Base-by-base conservation (phyloP, 2,888 invertebrate species). In the Drosophila antonietae region DNA sequence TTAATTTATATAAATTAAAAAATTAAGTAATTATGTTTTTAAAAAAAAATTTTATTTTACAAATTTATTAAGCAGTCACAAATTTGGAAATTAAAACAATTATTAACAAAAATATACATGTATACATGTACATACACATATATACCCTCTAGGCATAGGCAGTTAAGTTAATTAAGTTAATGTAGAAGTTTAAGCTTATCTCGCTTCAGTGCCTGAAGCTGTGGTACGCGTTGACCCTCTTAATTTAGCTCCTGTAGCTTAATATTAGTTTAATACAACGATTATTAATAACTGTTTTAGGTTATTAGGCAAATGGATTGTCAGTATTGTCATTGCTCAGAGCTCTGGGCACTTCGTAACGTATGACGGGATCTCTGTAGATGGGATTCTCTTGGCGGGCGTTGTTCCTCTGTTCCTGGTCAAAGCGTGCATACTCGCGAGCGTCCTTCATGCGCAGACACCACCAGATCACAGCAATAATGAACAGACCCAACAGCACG, bases 331-430 rank as follows among this genome's bases (percentile, higher is more conserved):
- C 76, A 0, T 7, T 44, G n/a, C 81, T 88, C 28, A 90, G 35
- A 0, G 63, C 70, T 8, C 68, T 67, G 5, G 95, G 95, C 68
- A 95, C 93, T 69, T 91, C 91, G 78, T 94, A 95, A 61, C 93
- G 92, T 0, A 93, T 93, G 18, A 94, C 93, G 2, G 95, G 95
- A n/a, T 95, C 94, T 75, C 93, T 94, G 78, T 95, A 96, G 68
- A 96, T 83, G 0, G 96, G 96, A 68, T 87, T 87, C 43, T 81
- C 84, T 61, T 87, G 86, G 5, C 74, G 62, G 12, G 74, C 62
- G 20, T 52, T 58, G 0, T 63, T 79, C 0, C 43, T 52, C 44
- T 72, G 71, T 49, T 94, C 93, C 80, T 94, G 93, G 41, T 93
- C 90, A 70, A 95, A 95, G 64, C 93, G 93, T 0, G 94, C 94